A percentile compares a stretch with the other conserved stretches of the same genome.
Evolutionary conservation across 2,797 vertebrate species (phyloP).

Genomic region (Caiman crocodilus): DNA sequence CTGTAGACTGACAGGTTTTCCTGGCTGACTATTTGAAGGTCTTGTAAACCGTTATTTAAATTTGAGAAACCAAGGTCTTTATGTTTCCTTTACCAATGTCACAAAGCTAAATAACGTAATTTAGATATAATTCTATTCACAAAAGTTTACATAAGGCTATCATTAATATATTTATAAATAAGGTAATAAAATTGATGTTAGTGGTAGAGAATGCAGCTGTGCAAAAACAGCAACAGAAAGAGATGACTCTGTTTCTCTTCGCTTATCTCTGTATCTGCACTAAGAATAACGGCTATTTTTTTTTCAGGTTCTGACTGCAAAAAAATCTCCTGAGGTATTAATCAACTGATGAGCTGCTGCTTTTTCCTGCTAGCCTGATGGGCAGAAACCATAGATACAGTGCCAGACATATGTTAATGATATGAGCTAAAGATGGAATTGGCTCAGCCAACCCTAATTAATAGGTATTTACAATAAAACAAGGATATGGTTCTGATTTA

Average conservation of each 20-base stretch:
- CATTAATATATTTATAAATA: not conserved
- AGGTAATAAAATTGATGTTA: not conserved
- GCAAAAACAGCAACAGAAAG: not conserved
- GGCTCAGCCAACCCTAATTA: not conserved
- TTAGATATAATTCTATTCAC: too few relatives aligned
- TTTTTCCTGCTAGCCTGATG: not conserved
- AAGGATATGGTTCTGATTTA: not conserved
- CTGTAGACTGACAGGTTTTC: not conserved
- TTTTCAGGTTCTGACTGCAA: not conserved
- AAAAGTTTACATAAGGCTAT: too few relatives aligned
- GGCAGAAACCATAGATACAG: not conserved
- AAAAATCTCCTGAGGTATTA: not conserved
- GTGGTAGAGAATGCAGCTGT: not conserved
- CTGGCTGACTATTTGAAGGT: not conserved
- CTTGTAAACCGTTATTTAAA: not conserved
- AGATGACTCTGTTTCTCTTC: not conserved
- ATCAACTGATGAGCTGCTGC: not conserved
- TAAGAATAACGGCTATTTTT: not conserved
- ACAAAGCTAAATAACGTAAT: not conserved
- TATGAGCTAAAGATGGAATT: not conserved
- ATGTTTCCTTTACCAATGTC: not conserved
- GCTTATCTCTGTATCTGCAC: not conserved
- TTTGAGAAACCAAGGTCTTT: not conserved
- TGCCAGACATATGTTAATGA: not conserved
- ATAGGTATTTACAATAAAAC: not conserved